phyloP scores from a whole-genome alignment of 2,113 vertebrate species.

The Calidris pugnax region DNA sequence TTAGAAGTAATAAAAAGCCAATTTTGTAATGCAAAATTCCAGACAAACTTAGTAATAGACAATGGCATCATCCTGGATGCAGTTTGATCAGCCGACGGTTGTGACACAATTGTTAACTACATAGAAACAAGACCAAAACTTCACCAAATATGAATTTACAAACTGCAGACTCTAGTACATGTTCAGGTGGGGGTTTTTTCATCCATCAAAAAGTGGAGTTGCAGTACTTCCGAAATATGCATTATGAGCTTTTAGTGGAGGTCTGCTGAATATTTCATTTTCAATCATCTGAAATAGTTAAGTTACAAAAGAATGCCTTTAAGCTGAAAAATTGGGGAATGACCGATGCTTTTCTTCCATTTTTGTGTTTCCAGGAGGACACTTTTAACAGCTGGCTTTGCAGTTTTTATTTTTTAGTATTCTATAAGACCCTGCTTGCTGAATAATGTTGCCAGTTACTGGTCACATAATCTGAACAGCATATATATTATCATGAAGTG shows the following conservation, averaged over 20 bases:
- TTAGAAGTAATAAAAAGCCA: background rate
- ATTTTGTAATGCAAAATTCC: background rate
- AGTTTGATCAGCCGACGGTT: background rate
- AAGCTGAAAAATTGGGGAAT: slow-evolving; percentile 32
- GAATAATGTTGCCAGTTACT: background rate
- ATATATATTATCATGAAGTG: background rate
- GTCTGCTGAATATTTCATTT: slow-evolving; percentile 71
- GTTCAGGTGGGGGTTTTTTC: slow-evolving; percentile 13
- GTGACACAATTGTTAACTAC: background rate
- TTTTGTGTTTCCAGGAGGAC: background rate
- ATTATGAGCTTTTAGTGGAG: slow-evolving; percentile 35
- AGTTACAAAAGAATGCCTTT: slow-evolving; percentile 45
- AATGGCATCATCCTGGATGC: background rate
- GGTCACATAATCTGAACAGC: background rate
- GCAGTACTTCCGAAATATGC: slow-evolving; percentile 45
- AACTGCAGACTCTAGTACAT: background rate
- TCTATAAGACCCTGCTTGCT: background rate
- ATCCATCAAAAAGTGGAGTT: background rate
- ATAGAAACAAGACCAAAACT: background rate
- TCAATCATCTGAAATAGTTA: slow-evolving; percentile 45
- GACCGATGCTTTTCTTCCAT: background rate
- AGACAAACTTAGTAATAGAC: background rate
- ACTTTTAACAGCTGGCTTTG: background rate
- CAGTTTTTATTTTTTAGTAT: slow-evolving; percentile 21
- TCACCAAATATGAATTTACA: slow-evolving; percentile 12